Conservation (phyloP, 2,888 invertebrate species). For the Augiades crinisus region DNA sequence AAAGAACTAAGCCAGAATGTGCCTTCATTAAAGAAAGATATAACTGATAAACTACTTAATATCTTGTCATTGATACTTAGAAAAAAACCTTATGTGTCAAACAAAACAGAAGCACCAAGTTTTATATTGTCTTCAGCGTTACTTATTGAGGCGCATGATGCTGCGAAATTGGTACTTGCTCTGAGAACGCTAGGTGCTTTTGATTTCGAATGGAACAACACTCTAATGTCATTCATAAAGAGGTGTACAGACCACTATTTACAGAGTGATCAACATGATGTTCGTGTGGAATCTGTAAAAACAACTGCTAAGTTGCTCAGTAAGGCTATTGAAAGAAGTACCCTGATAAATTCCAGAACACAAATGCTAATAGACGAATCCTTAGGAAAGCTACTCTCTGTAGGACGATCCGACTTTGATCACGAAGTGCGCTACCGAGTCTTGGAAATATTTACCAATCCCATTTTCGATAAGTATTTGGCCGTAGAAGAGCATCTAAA, state of each 20-base stretch:
- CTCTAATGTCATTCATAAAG: slow-evolving; percentile 94
- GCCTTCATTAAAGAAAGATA: slow-evolving; percentile 93
- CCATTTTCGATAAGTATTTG: slow-evolving; percentile 94
- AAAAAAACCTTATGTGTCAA: slow-evolving; percentile 88
- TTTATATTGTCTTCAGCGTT: slow-evolving; percentile 63
- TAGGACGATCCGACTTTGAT: slow-evolving; percentile 97
- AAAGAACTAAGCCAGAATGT: slow-evolving; percentile 94
- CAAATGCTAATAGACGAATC: slow-evolving; percentile 96
- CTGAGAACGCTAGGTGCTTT: slow-evolving; percentile 94
- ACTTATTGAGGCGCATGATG: slow-evolving; percentile 84
- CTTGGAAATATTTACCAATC: slow-evolving; percentile 93
- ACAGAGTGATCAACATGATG: slow-evolving; percentile 94
- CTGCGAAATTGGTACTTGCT: slow-evolving; percentile 94
- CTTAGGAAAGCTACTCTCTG: slow-evolving; percentile 92
- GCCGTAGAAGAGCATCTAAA: slow-evolving; percentile 97
- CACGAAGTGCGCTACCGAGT: slow-evolving; percentile 96
- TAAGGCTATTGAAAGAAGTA: slow-evolving; percentile 87
- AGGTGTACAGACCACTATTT: slow-evolving; percentile 96
- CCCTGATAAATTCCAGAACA: slow-evolving; percentile 88
- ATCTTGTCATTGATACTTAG: slow-evolving; percentile 95
- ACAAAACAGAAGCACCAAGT: slow-evolving; percentile 74
- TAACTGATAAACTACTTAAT: slow-evolving; percentile 94
- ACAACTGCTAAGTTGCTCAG: slow-evolving; percentile 94
- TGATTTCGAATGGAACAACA: slow-evolving; percentile 94
- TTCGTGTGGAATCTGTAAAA: slow-evolving; percentile 94